Evolutionary conservation across 2,797 vertebrate genomes (phyloP), one percentile per base, ranked within the genome.

Genomic region (Uromys caudimaculatus): DNA sequence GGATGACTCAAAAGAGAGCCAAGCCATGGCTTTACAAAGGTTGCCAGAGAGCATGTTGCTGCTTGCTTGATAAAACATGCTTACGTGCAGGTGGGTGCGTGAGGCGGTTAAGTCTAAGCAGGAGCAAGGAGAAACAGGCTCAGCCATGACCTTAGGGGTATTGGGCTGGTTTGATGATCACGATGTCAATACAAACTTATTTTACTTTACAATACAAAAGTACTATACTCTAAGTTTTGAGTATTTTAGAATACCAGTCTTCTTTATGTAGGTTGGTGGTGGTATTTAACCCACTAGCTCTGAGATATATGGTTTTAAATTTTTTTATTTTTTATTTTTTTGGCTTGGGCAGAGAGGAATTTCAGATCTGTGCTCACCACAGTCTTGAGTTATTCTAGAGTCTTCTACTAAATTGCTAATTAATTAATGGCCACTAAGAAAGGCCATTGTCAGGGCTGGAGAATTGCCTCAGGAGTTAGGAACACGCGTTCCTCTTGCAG

Each of bases 21-120:
- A 47, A 95, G 67, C 60, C 47, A 16, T 35, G 82, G 52, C 93
- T 96, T 90, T 90, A 21, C 88, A 90, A 95, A 92, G 92, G 90
- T 29, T 91, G 32, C 75, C 32, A 81, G 93, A 95, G 93, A 91
- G 71, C 54, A n/a, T 73, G 32, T 60, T 60, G 47, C 87, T 87
- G 41, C 58, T 60, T 87, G 41, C 58, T 60, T 77, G 86, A 88
- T 93, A 78, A 82, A 88, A 94, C 73, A 23, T 54, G 41, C 58
- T 86, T 21, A 41, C 32, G 47, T 23, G 11, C 52, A 19, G 52
- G 71, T 16, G 81, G 32, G 84, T 93, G 78, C 93, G 27, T 90
- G 64, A 23, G n/a, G 24, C 50, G 89, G 91, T 44, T 77, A 88
- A 85, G 35, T 64, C 58, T 47, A 44, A 73, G 75, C 0, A 3